Evolutionary conservation across 2,797 vertebrate species (phyloP), one percentile per base, ranked within the genome.

Genomic region (Pipistrellus pygmaeus): DNA sequence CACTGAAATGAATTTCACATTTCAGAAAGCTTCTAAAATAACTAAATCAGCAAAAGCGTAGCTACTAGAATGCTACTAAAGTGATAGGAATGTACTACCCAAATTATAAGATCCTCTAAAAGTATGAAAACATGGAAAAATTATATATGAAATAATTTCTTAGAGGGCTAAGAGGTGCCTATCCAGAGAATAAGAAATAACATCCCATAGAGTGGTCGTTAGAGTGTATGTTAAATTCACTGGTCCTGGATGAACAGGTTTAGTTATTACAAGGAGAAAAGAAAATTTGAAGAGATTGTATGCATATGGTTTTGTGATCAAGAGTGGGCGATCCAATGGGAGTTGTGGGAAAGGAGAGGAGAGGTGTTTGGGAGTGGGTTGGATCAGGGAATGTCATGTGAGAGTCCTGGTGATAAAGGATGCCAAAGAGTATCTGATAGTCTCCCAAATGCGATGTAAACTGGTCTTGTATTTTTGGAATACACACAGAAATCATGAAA

Each of bases 401-500:
- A 38, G 17, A 38, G 8, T 17, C 48, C 14, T 75, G 30, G 62
- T 80, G 60, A 35, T 68, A 20, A 30, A 4, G 2, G 35, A n/a
- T n/a, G 6, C 57, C 32, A 41, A 21, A 35, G 51, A 83, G 25
- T n/a, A 46, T 15, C 66, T 21, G 38, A 32, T 17, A 35, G 71
- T 27, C 73, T 53, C n/a, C 51, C 46, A 57, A 11, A 64, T 62
- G 35, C 69, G 82, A 60, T 57, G 38, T 14, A 82, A 35, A 44
- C 32, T 78, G 30, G 25, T 20, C 30, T 81, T 86, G 14, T 93
- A 14, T 32, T 87, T 87, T 80, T 83, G 66, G 75, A 82, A 94
- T 94, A 66, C 82, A 85, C 57, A 76, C 25, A 91, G 93, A 85
- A 85, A 78, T 93, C 68, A 78, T 88, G 77, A 84, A 87, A 82